Conservation (phyloP, 2,113 vertebrate species). For the Diphyllodes magnificus region DNA sequence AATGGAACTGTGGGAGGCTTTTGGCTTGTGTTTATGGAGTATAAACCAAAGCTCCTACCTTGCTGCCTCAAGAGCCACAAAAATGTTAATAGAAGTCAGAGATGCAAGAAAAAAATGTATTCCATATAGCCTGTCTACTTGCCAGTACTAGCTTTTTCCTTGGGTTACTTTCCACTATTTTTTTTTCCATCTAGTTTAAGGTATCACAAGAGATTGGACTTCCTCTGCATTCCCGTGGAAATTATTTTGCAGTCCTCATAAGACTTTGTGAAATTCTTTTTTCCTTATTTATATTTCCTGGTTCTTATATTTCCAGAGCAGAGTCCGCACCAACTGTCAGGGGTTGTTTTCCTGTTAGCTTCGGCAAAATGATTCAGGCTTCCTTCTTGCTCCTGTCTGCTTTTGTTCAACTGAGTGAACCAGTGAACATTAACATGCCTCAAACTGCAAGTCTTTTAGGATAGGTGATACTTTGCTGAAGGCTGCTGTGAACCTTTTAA, state of each 20-base stretch:
- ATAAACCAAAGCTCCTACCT: slow-evolving; percentile 33
- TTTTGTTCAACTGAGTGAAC: background rate
- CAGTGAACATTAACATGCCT: background rate
- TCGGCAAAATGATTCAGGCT: background rate
- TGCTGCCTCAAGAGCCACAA: slow-evolving; percentile 23
- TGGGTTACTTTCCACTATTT: background rate
- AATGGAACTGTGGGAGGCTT: slow-evolving; percentile 33
- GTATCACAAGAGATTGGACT: background rate
- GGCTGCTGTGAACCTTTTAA: background rate
- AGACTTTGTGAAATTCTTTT: background rate
- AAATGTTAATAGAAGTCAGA: slow-evolving; percentile 32
- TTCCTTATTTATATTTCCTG: background rate
- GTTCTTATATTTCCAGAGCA: background rate
- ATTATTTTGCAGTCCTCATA: slow-evolving; percentile 5
- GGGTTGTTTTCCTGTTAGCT: background rate
- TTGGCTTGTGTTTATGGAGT: slow-evolving; percentile 4
- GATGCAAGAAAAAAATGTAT: background rate
- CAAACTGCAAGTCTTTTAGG: background rate
- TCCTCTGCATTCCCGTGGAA: background rate
- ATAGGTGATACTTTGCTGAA: background rate
- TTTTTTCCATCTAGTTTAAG: background rate
- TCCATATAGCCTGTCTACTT: background rate
- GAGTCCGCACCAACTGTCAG: background rate
- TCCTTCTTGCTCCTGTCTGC: background rate
- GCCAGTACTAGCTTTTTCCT: background rate